Conservation (phyloP, 1,140 invertebrate genomes). For the Phocides pigmalion region DNA sequence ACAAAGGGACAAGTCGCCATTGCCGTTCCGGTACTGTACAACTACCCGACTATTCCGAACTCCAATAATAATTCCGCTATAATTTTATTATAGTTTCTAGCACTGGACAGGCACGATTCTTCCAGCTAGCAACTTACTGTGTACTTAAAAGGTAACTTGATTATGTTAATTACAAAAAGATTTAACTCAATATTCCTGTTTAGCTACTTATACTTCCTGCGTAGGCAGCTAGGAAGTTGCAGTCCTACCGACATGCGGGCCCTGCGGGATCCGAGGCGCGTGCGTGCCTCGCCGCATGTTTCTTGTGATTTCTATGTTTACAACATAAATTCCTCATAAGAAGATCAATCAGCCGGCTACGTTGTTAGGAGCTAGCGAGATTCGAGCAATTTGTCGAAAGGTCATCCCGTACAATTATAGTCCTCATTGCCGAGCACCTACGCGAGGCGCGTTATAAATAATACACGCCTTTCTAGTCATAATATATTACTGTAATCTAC, state of each 20-base stretch:
- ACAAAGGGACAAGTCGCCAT: slow-evolving; percentile 66
- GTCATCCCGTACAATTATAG: slow-evolving; percentile 46
- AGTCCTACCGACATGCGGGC: not conserved
- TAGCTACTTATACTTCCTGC: slow-evolving; percentile 55
- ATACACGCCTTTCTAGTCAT: slow-evolving; percentile 42
- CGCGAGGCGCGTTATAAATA: slow-evolving; percentile 39
- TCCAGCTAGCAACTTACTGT: slow-evolving; percentile 39
- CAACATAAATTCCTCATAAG: slow-evolving; percentile 29
- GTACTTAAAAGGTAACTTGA: slow-evolving; percentile 48
- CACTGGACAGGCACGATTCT: slow-evolving; percentile 18
- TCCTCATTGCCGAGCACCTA: slow-evolving; percentile 32
- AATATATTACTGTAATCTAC: slow-evolving; percentile 38
- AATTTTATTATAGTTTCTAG: slow-evolving; percentile 43
- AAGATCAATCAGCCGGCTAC: slow-evolving; percentile 27
- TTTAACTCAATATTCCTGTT: slow-evolving; percentile 61
- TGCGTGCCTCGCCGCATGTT: slow-evolving; percentile 3
- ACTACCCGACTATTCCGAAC: slow-evolving; percentile 25
- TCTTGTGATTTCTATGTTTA: slow-evolving; percentile 12
- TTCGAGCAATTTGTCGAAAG: slow-evolving; percentile 48
- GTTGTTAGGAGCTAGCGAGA: slow-evolving; percentile 45
- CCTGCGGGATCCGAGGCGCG: slow-evolving; percentile 5
- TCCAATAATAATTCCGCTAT: slow-evolving; percentile 50
- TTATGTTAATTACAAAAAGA: slow-evolving; percentile 64
- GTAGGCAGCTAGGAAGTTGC: slow-evolving; percentile 27
- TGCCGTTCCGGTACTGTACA: slow-evolving; percentile 39